Base-by-base conservation (phyloP, 2,797 vertebrate genomes). In the Acanthurus leucopareius region DNA sequence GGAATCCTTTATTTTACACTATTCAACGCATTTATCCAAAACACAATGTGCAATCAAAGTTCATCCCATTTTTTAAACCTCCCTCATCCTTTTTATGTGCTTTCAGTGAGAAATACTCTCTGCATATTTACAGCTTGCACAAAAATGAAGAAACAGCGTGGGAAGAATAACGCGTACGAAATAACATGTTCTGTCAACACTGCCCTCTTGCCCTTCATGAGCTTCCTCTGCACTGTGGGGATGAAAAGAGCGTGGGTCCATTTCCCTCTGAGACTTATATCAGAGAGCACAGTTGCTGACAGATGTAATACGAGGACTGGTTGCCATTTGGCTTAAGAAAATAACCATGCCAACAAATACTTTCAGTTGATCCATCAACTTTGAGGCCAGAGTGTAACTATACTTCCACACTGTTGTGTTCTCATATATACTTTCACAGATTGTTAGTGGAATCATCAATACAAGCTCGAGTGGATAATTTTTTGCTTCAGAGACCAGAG, bases 341-440 rank as follows among this genome's bases (percentile, higher is more conserved):
- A 89, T 78, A 89, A 79, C 86, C 80, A 71, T 90, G 93, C 87
- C 93, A 93, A 92, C 90, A 93, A 88, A 92, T 85, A 77, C 82
- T 87, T 82, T 80, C 16, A 84, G 82, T 92, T 94, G 88, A 94
- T 94, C 92, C 90, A 93, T 95, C 93, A 94, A 77, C 85, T 90
- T 71, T 84, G 65, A 87, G 75, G 74, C 84, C 75, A 51, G 77
- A 80, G 73, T 19, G 74, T 19, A 73, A 64, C 77, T 62, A 62
- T 63, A 70, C 61, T 54, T 58, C 68, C 56, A 69, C 57, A 58
- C 20, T 17, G 44, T 66, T 81, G 74, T 74, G 60, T 61, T 82
- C 74, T 82, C 42, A 70, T 56, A 73, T 75, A 45, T 42, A 60
- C 75, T 70, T 88, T 87, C 82, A 61, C 32, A 48, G 57, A 66